Conservation (phyloP, 1,140 invertebrate genomes). For the Apis florea region DNA sequence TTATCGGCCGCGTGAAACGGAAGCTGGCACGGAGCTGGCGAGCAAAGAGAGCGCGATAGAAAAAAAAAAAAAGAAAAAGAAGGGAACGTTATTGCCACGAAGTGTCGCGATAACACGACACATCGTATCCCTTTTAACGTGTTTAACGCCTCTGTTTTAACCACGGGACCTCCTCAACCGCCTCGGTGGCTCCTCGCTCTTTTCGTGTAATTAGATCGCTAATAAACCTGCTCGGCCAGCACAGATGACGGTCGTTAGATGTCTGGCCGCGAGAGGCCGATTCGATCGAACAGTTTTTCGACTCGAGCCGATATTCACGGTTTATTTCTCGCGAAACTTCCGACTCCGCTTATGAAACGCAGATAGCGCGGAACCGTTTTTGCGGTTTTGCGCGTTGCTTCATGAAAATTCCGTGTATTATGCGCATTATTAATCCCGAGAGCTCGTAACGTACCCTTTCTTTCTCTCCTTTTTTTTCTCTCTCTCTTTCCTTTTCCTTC, state of each 20-base stretch:
- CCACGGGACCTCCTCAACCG: not conserved
- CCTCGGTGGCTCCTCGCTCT: not conserved
- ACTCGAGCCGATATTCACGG: not conserved
- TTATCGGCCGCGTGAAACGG: constrained; percentile 24
- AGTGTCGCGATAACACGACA: constrained; percentile 14
- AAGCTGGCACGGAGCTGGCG: not conserved
- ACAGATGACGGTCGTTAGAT: not conserved
- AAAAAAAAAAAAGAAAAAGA: not conserved
- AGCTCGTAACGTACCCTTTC: not conserved
- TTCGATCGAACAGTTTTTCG: not conserved
- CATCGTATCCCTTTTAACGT: not conserved
- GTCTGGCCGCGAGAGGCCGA: not conserved
- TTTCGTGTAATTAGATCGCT: not conserved
- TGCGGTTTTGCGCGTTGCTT: not conserved
- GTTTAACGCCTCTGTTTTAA: not conserved
- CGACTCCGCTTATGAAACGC: not conserved
- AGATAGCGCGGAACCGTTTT: constrained; percentile 34
- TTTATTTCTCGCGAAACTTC: not conserved
- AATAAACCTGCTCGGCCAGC: not conserved
- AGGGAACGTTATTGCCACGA: not conserved
- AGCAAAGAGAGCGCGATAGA: not conserved
- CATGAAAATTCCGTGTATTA: constrained; percentile 1
- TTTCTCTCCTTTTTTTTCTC: not conserved
- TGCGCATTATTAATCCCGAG: constrained; percentile 11
- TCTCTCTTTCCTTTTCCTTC: not conserved